Base-by-base conservation (phyloP, 2,888 invertebrate genomes). In the Patella pellucida region DNA sequence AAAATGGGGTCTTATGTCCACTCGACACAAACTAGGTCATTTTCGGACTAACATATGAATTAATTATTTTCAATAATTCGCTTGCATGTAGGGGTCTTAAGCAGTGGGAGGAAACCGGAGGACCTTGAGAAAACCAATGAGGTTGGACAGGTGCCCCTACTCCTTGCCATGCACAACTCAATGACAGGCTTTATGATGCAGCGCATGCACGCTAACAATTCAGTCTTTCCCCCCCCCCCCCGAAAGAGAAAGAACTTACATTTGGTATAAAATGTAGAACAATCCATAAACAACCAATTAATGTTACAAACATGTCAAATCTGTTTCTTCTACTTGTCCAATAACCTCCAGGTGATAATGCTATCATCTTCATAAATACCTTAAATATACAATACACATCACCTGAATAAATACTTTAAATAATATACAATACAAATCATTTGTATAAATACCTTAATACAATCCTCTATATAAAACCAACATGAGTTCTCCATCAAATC, bases 261-360 rank as follows among this genome's bases (percentile, higher is more conserved):
- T 71, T 72, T 84, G 96, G 93, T 82, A 95, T 95, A 85, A 95
- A 96, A 92, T 98, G 97, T 90, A 98, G 94, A 87, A 97, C 94
- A 82, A 98, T 96, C 99, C 99, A 99, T 79, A 97, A 94, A 78
- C 98, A 96, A 19, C 99, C 99, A 73, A 97, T 94, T 76, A 98
- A 95, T 12, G 99, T 99, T 79, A 99, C 99, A 80, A 99, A 94
- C 81, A 99, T 93, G 92, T 99, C 99, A 91, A 99, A 98, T 87
- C 99, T 93, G 92, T 99, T 99, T 85, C 99, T 94, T 85, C 98
- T 93, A 79, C 97, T 97, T 92, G 99, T 99, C 96, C 99, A 97
- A 92, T 99, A 99, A 73, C 99, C 99, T 85, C 96, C 94, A 52
- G 97, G 96, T 3, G 98, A 98, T 92, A 99, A 97, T 0, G 99